phyloP scores from a whole-genome alignment of 2,888 invertebrate genomes.

The Ophion obscuratus region DNA sequence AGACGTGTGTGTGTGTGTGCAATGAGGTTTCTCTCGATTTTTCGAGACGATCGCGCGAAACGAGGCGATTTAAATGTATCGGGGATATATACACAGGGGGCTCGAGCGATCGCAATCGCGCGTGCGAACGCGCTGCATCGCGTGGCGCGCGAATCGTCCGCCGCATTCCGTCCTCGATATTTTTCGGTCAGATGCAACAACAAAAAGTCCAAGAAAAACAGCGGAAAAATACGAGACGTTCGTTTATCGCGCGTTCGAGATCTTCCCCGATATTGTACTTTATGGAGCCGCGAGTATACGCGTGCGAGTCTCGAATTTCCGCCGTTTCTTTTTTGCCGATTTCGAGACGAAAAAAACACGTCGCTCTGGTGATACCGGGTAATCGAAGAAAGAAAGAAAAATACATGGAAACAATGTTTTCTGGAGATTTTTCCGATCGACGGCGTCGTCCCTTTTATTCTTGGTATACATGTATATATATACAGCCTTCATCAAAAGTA shows the following conservation, averaged over 20 bases:
- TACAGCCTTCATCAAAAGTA: too few relatives aligned
- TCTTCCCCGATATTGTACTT: constrained; percentile 37
- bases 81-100: constrained; percentile 72
- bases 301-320: neutral
- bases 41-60: constrained; percentile 65
- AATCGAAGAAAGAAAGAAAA: too few relatives aligned
- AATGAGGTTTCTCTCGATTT: constrained; percentile 3
- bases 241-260: constrained; percentile 47
- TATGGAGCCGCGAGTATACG: neutral
- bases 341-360: neutral
- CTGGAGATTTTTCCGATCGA: too few relatives aligned
- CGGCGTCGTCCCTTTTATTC: neutral
- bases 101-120: constrained; percentile 70
- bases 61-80: constrained; percentile 76
- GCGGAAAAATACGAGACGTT: constrained; percentile 3
- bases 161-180: constrained; percentile 65
- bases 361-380: too few relatives aligned
- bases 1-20: too few relatives aligned
- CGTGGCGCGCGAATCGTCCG: constrained; percentile 41
- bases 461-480: neutral
- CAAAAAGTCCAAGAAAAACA: neutral
- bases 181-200: constrained; percentile 32
- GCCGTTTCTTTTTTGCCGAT: constrained; percentile 14
- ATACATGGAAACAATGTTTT: too few relatives aligned
- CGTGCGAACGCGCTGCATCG: constrained; percentile 64